A percentile compares a stretch with the other conserved stretches of the same genome.
phyloP scores from a whole-genome alignment of 2,113 vertebrate species.

The Struthidea cinerea region DNA sequence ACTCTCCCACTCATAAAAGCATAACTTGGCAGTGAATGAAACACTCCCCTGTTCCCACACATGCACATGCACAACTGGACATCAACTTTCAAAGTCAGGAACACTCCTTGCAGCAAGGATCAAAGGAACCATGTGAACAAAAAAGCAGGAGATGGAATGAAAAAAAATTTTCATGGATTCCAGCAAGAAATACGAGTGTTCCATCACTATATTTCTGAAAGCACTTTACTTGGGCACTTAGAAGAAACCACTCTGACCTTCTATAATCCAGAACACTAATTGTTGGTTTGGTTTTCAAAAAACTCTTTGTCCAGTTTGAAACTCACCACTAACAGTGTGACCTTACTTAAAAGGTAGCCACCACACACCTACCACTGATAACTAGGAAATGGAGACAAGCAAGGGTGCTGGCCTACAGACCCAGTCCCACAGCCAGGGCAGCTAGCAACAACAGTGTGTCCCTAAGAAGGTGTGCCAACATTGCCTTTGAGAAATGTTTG shows the following conservation, averaged over 20 bases:
- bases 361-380: neutral
- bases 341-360: neutral
- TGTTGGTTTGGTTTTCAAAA: neutral
- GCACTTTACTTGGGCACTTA: neutral
- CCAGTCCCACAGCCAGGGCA: neutral
- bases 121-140: neutral
- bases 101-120: neutral
- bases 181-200: neutral
- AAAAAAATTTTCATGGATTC: neutral
- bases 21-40: conserved; percentile 22
- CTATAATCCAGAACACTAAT: neutral
- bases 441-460: accelerated
- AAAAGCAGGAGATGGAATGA: neutral
- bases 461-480: neutral
- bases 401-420: neutral
- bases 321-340: neutral
- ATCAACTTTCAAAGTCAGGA: conserved; percentile 5
- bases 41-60: conserved; percentile 9
- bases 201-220: neutral
- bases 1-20: conserved; percentile 7
- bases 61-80: neutral
- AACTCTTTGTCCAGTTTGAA: neutral
- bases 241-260: neutral
- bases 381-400: neutral
- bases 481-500: neutral